Base-by-base conservation (phyloP, 2,888 invertebrate genomes). In the Thecophora atra region DNA sequence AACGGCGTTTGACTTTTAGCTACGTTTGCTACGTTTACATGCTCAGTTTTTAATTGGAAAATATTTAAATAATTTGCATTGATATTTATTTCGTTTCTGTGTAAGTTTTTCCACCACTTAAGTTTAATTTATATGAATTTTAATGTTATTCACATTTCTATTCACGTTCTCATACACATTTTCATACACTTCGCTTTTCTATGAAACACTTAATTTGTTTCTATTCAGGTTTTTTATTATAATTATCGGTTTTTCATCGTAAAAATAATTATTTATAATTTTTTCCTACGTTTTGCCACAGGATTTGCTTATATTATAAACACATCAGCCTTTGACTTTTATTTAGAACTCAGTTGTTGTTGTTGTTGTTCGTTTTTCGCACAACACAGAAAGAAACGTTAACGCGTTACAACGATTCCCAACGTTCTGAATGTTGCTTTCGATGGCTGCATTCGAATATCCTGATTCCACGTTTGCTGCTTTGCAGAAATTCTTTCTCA, bases 361-460 rank as follows among this genome's bases (percentile, higher is more conserved):
- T 37, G 37, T 37, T 37, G 37, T 37, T 28, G 24, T 26, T 56
- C 58, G 28, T 37, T 54, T 52, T 56, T 15, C 64, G 62, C 56
- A 30, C 63, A 28, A 60, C 51, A 67, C 26, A 58, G 52, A 62
- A 6, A 51, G 44, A 74, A 77, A 83, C 82, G 83, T 84, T 82
- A 77, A 82, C 79, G 81, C 83, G 81, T 78, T 80, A 73, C 79
- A 78, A 82, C 81, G 80, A 79, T 81, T 80, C 78, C 81, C 80
- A 81, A 79, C 82, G 80, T 77, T 83, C 83, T 83, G 82, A 78
- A 72, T 74, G 70, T 72, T 74, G 73, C 71, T 2, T 42, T 54
- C 62, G 62, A 42, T 24, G 63, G 63, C 63, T 24, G 47, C 69
- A 58, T n/a, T 17, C 28, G 51, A 69, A 68, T 76, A 75, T 76